These are phyloP conservation scores for Grapholita molesta DNA, from an alignment of 1,140 invertebrate species.

Conservation along the genomic window DNA sequence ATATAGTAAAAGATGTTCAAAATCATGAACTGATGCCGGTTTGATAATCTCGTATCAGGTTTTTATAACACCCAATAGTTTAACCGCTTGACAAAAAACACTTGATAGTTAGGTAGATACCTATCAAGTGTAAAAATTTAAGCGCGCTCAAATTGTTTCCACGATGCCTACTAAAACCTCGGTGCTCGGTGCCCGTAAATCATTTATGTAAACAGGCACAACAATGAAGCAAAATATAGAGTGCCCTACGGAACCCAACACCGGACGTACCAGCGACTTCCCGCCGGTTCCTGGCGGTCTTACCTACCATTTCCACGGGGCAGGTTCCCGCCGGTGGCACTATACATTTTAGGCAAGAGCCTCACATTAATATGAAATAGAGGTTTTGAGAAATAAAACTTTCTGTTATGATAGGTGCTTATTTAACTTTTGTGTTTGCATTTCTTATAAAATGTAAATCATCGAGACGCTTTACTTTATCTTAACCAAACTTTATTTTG, in stretches of 20 bases:
- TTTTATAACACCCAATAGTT: too few relatives aligned
- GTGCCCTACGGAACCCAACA: constrained; percentile 34
- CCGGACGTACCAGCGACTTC: constrained; percentile 43
- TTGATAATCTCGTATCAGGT: too few relatives aligned
- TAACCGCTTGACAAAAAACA: too few relatives aligned
- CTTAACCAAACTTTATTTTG: too few relatives aligned
- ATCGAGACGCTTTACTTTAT: too few relatives aligned
- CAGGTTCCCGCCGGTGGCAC: background rate
- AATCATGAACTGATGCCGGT: too few relatives aligned
- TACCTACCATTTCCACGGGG: constrained; percentile 35
- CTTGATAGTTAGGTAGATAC: too few relatives aligned
- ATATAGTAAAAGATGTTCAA: too few relatives aligned
- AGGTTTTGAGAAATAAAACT: background rate
- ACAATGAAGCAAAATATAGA: constrained; percentile 47
- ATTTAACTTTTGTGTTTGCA: background rate
- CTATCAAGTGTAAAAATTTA: constrained; percentile 5
- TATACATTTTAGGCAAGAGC: background rate
- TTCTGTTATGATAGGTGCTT: background rate
- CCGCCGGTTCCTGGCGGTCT: constrained; percentile 41
- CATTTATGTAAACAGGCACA: constrained; percentile 52
- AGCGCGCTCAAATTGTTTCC: constrained; percentile 23
- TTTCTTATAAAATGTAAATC: too few relatives aligned
- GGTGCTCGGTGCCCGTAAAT: constrained; percentile 36
- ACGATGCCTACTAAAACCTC: constrained; percentile 27
- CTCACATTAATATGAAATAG: background rate